These are phyloP conservation scores for Amazona guildingii DNA, from an alignment of 2,113 vertebrate species.

Conservation along the genomic window DNA sequence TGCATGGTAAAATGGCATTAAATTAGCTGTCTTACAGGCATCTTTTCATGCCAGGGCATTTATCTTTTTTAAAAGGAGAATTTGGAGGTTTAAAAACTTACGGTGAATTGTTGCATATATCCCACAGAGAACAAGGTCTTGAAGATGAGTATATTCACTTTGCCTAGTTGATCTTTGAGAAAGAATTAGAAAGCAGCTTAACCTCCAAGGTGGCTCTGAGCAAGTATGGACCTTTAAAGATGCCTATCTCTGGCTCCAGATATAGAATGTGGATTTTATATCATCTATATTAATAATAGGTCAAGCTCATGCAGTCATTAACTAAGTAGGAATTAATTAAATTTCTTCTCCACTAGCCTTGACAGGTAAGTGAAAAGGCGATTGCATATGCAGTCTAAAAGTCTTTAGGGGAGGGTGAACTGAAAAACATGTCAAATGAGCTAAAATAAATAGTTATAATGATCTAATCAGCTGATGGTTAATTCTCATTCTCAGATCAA, in stretches of 20 bases:
- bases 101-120: not conserved
- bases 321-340: not conserved
- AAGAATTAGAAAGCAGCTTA: not conserved
- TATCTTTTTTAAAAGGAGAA: not conserved
- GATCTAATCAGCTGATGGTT: not conserved
- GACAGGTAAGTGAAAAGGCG: not conserved
- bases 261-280: not conserved
- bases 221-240: not conserved
- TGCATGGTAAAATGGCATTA: not conserved
- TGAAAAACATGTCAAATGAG: not conserved
- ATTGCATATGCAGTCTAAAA: not conserved
- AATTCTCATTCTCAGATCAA: not conserved
- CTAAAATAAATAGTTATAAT: not conserved
- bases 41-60: not conserved
- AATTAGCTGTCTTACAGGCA: not conserved
- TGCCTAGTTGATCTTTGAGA: not conserved
- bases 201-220: not conserved
- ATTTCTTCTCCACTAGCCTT: not conserved
- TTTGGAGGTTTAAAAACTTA: not conserved
- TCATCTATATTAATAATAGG: not conserved
- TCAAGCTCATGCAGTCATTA: not conserved
- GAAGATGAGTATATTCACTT: not conserved
- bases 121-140: not conserved
- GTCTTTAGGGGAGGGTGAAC: not conserved
- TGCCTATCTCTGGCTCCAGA: not conserved